Base-by-base conservation (phyloP, 2,797 vertebrate genomes). In the Crocidura indochinensis region DNA sequence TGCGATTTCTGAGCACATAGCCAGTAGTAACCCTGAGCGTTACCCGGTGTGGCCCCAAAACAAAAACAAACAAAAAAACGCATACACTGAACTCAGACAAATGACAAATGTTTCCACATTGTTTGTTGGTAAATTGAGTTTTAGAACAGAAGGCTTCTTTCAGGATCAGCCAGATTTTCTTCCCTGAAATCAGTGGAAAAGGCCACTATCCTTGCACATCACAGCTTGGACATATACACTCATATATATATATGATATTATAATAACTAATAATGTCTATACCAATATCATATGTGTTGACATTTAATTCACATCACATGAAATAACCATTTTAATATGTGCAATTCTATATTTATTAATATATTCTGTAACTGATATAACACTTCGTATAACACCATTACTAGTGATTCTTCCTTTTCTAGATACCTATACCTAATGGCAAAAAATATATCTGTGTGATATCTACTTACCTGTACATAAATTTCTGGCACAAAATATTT, bases 361-460 rank as follows among this genome's bases (percentile, higher is more conserved):
- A 73, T 79, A 78, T 44, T 65, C 46, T 87, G 65, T 76, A 65
- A 77, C 29, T 51, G 90, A 69, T 76, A 4, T 11, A 88, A 64
- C 26, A 38, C 24, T 85, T 47, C 6, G 17, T 60, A 60, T 60
- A 60, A 79, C 26, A 65, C 49, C 94, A 95, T 88, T 93, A 78
- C 91, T 87, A 96, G 56, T 94, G 96, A 95, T 95, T 97, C 93
- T 91, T 95, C 20, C 79, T 95, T 94, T 29, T 79, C 80, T 15
- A 94, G 95, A 96, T 96, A 93, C 92, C 90, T 24, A 46, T 90
- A 96, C 87, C 77, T 72, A 72, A 85, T 91, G 85, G 96, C 84
- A 92, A 97, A 97, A 88, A 67, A 91, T 96, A 91, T 86, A 85
- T 92, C 94, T 92, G 19, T 75, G 94, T 92, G 95, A 76, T 94